phyloP scores from a whole-genome alignment of 2,797 vertebrate genomes.

The Phalanger gymnotis region DNA sequence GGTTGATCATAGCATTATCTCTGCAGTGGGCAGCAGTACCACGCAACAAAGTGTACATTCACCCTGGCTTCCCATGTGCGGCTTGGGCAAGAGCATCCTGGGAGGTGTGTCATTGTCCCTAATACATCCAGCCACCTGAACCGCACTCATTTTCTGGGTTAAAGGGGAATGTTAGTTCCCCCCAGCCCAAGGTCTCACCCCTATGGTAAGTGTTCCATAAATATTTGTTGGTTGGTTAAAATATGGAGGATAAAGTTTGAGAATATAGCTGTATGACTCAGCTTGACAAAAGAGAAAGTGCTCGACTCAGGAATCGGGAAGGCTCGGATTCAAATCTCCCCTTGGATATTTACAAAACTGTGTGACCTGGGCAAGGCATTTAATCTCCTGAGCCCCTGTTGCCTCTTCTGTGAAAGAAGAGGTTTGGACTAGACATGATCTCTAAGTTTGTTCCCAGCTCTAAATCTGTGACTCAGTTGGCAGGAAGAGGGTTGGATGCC shows the following conservation, averaged over 20 bases:
- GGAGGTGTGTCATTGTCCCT: not conserved
- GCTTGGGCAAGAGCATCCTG: not conserved
- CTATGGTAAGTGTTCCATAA: not conserved
- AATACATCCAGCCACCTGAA: not conserved
- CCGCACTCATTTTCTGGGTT: not conserved
- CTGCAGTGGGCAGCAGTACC: accelerated
- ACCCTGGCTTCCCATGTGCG: not conserved
- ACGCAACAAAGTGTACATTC: not conserved
- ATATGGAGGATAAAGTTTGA: not conserved
- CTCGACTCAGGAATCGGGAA: not conserved
- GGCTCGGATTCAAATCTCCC: not conserved
- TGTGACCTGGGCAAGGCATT: not conserved
- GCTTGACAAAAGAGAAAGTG: not conserved
- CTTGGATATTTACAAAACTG: not conserved
- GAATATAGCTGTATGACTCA: not conserved
- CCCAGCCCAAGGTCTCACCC: not conserved
- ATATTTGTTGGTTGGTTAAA: not conserved
- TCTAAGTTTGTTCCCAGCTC: not conserved
- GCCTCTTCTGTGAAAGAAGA: not conserved
- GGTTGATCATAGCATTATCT: conserved; percentile 48
- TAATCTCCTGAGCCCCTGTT: not conserved
- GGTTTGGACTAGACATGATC: not conserved
- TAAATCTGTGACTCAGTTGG: not conserved
- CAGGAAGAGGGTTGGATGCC: not conserved
- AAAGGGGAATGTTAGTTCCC: not conserved